Conservation (phyloP, 2,113 vertebrate genomes). For the Melospiza melodia region DNA sequence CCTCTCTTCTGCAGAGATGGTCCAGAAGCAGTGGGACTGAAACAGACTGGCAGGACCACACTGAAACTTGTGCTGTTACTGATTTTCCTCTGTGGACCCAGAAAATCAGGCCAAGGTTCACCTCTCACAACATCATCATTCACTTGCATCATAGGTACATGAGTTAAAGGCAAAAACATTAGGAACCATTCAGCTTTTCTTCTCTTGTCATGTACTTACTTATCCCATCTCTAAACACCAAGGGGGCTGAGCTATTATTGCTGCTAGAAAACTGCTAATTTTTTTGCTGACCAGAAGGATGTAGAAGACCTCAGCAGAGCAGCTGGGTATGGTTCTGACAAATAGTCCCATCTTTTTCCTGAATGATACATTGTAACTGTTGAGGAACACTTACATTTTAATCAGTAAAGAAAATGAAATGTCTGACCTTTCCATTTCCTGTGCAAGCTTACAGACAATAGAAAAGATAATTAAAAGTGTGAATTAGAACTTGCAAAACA, state of each 20-base stretch:
- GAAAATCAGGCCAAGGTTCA: not conserved
- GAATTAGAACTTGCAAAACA: constrained; percentile 78
- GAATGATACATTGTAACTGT: constrained; percentile 61
- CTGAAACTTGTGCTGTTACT: not conserved
- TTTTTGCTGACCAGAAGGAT: not conserved
- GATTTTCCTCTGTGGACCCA: not conserved
- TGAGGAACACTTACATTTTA: constrained; percentile 72
- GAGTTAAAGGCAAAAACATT: not conserved
- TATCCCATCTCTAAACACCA: not conserved
- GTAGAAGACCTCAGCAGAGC: not conserved
- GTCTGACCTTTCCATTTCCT: constrained; percentile 74
- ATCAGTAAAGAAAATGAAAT: constrained; percentile 76
- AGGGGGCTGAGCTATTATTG: not conserved
- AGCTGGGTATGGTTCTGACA: constrained; percentile 20
- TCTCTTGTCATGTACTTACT: not conserved
- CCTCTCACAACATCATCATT: not conserved
- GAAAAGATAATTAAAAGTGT: constrained; percentile 77
- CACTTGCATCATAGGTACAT: not conserved
- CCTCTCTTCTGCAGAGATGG: not conserved
- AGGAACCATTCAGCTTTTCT: not conserved
- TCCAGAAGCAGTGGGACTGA: not conserved
- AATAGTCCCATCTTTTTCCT: constrained; percentile 54
- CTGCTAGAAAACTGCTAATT: not conserved
- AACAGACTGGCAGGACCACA: not conserved
- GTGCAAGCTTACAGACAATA: constrained; percentile 74